phyloP scores from a whole-genome alignment of 2,888 invertebrate genomes.

The Ceramica pisi region DNA sequence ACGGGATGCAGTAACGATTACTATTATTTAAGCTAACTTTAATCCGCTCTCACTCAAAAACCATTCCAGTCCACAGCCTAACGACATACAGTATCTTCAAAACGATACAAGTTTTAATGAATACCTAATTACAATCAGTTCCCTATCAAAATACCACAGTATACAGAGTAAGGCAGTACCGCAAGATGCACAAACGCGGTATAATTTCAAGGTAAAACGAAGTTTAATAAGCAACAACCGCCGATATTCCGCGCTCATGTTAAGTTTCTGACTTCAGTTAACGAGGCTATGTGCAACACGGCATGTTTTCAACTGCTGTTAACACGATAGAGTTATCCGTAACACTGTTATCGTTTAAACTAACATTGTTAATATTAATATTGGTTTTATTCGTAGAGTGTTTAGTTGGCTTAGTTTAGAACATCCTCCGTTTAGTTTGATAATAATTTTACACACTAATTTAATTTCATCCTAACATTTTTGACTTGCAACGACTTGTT shows the following conservation, averaged over 20 bases:
- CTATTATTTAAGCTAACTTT: background rate
- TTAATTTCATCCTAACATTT: background rate
- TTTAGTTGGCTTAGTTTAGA: slow-evolving; percentile 52
- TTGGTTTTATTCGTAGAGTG: slow-evolving; percentile 52
- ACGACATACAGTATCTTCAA: slow-evolving; percentile 27
- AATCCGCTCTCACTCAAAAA: slow-evolving; percentile 13
- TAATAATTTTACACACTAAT: slow-evolving; percentile 6
- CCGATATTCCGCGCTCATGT: slow-evolving; percentile 72
- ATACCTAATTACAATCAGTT: slow-evolving; percentile 59
- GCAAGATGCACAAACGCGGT: slow-evolving; percentile 61
- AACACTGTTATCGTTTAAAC: slow-evolving; percentile 68
- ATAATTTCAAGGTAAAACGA: slow-evolving; percentile 72
- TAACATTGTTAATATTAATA: slow-evolving; percentile 67
- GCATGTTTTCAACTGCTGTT: slow-evolving; percentile 76
- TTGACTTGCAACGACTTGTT: background rate
- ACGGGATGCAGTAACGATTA: no score
- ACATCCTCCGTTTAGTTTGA: slow-evolving; percentile 21
- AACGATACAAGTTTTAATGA: slow-evolving; percentile 61
- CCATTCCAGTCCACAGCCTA: slow-evolving; percentile 15
- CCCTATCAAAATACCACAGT: slow-evolving; percentile 51
- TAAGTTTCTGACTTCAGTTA: slow-evolving; percentile 74
- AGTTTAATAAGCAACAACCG: slow-evolving; percentile 84
- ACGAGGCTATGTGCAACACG: slow-evolving; percentile 75
- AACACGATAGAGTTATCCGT: slow-evolving; percentile 71
- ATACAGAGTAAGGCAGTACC: slow-evolving; percentile 40